Evolutionary conservation across 23 tunicate genomes (phyloP).

Genomic region (Clavelina lepadiformis): DNA sequence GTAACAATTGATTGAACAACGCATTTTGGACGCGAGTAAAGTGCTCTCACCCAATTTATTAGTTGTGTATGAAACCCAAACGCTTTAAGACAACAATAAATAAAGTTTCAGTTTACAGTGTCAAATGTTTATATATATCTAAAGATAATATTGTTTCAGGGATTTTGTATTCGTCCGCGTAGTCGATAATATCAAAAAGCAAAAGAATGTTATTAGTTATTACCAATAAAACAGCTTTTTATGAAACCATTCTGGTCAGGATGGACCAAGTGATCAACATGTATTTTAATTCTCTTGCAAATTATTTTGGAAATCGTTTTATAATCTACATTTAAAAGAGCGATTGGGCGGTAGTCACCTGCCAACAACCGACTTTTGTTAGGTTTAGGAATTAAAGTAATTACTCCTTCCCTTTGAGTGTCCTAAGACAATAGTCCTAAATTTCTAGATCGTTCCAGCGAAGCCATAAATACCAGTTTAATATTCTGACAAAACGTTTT

Average conservation of each 20-base stretch:
- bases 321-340: conserved; percentile 1
- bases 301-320: no score
- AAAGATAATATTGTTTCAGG: conserved; percentile 1
- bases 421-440: not conserved
- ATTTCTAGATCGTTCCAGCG: not conserved
- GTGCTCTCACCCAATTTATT: not conserved
- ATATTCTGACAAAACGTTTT: conserved; percentile 6
- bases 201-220: conserved; percentile 2
- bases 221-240: not conserved
- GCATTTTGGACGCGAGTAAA: not conserved
- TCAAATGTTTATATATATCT: not conserved
- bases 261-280: no score
- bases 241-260: conserved; percentile 1
- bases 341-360: conserved; percentile 3
- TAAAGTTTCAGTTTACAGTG: not conserved
- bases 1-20: not conserved
- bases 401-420: not conserved
- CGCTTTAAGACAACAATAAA: not conserved
- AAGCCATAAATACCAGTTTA: not conserved
- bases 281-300: no score
- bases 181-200: conserved; percentile 4
- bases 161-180: not conserved
- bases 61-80: conserved; percentile 1
- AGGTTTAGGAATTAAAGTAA: conserved; percentile 11
- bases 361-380: no score